Conservation (phyloP, 2,113 vertebrate species). For the Malurus alboscapulatus region DNA sequence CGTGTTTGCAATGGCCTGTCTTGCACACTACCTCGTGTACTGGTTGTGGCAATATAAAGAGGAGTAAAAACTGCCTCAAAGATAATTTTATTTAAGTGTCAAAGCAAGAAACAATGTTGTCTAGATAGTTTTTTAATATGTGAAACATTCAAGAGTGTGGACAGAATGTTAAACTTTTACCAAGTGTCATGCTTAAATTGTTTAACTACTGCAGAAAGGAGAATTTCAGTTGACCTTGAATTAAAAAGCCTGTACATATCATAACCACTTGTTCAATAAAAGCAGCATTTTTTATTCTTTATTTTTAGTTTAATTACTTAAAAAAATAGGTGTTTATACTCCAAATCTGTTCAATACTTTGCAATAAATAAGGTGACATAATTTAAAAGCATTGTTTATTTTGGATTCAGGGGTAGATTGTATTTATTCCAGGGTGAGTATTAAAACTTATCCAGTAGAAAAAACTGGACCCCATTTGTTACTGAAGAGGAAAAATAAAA, state of each 20-base stretch:
- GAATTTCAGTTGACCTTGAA: slow-evolving; percentile 1
- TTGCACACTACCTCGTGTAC: neutral
- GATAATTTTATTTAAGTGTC: neutral
- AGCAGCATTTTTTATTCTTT: neutral
- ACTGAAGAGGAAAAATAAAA: neutral
- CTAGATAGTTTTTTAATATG: neutral
- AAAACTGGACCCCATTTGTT: neutral
- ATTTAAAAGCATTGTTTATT: neutral
- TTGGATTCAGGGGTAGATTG: neutral
- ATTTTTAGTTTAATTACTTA: neutral
- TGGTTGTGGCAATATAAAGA: neutral
- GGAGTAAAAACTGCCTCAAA: neutral
- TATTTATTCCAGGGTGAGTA: neutral
- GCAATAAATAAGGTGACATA: neutral
- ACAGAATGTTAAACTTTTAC: neutral
- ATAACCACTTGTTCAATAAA: neutral
- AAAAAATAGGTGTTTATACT: neutral
- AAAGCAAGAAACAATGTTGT: neutral
- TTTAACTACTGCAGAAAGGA: neutral
- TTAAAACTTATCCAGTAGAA: neutral
- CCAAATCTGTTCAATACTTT: neutral
- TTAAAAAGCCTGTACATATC: neutral
- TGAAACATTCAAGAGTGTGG: neutral
- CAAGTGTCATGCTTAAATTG: neutral
- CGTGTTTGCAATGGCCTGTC: too few relatives aligned